Conservation (phyloP, 2,888 invertebrate species). For the Nemapogon koenigi region DNA sequence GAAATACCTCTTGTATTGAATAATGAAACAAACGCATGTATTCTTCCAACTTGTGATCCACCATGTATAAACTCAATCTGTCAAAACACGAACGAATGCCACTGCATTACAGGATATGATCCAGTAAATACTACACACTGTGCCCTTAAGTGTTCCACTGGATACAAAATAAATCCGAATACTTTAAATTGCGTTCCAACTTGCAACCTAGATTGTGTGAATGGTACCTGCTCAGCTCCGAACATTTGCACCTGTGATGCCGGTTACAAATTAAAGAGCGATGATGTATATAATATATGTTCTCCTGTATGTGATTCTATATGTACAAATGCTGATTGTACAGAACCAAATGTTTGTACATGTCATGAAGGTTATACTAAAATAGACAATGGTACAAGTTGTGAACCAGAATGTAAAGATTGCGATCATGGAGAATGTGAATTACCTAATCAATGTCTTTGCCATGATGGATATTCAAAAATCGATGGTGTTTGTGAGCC, state of each 20-base stretch:
- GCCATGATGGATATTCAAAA: conserved; percentile 22
- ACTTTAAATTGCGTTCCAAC: conserved; percentile 20
- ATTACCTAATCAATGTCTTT: conserved; percentile 24
- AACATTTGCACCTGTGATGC: conserved; percentile 17
- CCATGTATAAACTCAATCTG: conserved; percentile 40
- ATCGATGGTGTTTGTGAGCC: conserved; percentile 9
- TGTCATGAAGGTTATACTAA: conserved; percentile 19
- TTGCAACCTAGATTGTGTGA: conserved; percentile 18
- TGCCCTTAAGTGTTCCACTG: conserved; percentile 18
- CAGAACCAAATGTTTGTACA: conserved; percentile 18
- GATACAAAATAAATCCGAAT: conserved; percentile 16
- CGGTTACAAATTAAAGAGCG: conserved; percentile 18
- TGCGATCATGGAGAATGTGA: conserved; percentile 26
- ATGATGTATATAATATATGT: conserved; percentile 14
- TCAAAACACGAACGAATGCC: conserved; percentile 3
- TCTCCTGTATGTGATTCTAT: conserved; percentile 18
- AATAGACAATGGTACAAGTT: conserved; percentile 7
- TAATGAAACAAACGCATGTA: conserved; percentile 32
- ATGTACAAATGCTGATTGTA: conserved; percentile 21
- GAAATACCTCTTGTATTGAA: conserved; percentile 31
- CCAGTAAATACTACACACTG: conserved; percentile 12
- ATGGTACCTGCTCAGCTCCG: conserved; percentile 16
- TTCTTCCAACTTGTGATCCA: conserved; percentile 31
- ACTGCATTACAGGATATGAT: not conserved
- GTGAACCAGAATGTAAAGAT: conserved; percentile 21